Evolutionary conservation across 2,113 vertebrate genomes (phyloP), one percentile per base, ranked within the genome.

Genomic region (Saguinus imperator): DNA sequence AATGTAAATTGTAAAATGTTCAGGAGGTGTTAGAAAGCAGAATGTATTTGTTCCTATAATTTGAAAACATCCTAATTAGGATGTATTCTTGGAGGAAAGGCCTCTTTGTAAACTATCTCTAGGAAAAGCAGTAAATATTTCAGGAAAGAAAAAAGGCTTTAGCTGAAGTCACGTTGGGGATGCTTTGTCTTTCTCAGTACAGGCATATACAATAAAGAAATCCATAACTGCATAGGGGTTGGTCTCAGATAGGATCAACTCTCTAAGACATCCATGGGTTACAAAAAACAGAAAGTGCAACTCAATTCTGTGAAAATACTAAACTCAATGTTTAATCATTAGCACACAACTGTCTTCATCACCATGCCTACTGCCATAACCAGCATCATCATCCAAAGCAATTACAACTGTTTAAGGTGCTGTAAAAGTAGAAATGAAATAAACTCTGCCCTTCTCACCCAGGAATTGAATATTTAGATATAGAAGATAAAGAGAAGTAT

Each of bases 1-100:
- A 97, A 96, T 87, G 91, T 72, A 92, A 83, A 92, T 90, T 57
- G 87, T 94, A 61, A 94, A 82, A 32, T 66, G 37, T 95, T 81
- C 79, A 32, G 89, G 86, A 91, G 95, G 90, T 50, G 77, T 76
- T 68, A 48, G 68, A 48, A 57, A 76, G 43, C 70, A 96, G 57
- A 61, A 90, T 64, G 73, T 25, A 25, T 72, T 95, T 89, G 35
- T 35, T 94, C 75, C 32, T 87, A 32, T 57, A 80, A 92, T 79
- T 83, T 81, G 82, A 94, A 86, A 93, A 75, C 23, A 45, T 83
- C 29, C 77, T 89, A 92, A 93, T 94, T 91, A 93, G 88, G 55
- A 43, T 55, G 20, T 72, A 12, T 86, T 92, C 94, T 58, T 70
- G 29, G 43, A 91, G 48, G 84, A 68, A 58, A 17, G 61, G 13